Evolutionary conservation across 37 sponge, comb jelly and placozoan species (phyloP), one percentile per base, ranked within the genome.

Genomic region (Chondrosia reniformis): DNA sequence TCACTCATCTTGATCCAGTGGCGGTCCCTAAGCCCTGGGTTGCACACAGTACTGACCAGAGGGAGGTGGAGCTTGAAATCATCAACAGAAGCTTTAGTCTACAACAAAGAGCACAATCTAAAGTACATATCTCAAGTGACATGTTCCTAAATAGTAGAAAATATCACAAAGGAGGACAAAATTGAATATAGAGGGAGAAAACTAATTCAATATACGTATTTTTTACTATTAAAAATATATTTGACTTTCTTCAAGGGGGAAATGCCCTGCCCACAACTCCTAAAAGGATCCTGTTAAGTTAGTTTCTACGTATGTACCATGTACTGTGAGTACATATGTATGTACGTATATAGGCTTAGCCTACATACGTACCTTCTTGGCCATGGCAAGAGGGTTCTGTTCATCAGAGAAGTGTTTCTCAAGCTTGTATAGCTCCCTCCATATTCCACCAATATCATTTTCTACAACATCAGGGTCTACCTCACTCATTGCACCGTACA

Each of bases 401-500:
- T 66, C 67, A 59, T 99, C 94, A 15, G 73, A 19, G 43, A 99
- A 96, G 33, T 69, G 65, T 61, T 93, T 99, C 84, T 95, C 92
- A 79, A 96, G 76, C 73, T 99, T 99, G 85, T 99, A 96, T 44
- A 99, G 83, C 4, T 83, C 89, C 49, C 99, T 84, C 89, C 92
- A 96, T 33, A 93, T 52, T 45, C 37, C 67, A 4, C 99, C 99
- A 33, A 84, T 79, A 21, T 99, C 99, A 63, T 89, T 85, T 79
- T 96, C 96, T 33, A 95, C 96, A 31, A 89, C 76, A 66, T 99
- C 99, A 32, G 99, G 99, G 75, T 99, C 96, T 33, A 99, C 89
- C 21, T 72, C 87, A 0, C 73, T 58, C 82, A 99, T 80, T 8
- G 94, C 83, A 4, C 99, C 99, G 67, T 88, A 83, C 93, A 95